Conservation (phyloP, 2,888 invertebrate genomes). For the Dynastes grantii region DNA sequence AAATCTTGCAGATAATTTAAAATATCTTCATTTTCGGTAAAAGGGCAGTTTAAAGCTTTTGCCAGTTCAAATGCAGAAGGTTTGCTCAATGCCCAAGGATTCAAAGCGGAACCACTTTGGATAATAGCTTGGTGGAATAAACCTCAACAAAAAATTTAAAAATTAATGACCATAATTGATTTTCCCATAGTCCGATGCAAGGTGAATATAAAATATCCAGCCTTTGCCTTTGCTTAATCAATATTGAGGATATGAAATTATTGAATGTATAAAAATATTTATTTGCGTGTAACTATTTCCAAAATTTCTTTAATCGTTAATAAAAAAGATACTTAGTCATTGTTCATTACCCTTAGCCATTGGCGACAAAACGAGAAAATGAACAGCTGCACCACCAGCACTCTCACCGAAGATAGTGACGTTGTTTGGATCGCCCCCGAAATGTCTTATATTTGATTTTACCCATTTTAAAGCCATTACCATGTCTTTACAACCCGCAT, state of each 20-base stretch:
- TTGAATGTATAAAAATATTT: no score
- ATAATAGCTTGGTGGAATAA: conserved; percentile 55
- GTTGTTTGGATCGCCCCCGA: conserved; percentile 72
- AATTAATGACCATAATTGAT: no score
- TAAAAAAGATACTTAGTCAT: no score
- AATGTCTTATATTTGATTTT: conserved; percentile 70
- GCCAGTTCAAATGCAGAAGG: conserved; percentile 18
- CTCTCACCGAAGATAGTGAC: conserved; percentile 74
- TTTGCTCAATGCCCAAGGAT: conserved; percentile 43
- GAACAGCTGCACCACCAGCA: conserved; percentile 71
- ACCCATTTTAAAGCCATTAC: conserved; percentile 73
- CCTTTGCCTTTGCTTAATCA: no score
- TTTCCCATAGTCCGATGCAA: no score
- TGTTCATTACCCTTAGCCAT: conserved; percentile 59
- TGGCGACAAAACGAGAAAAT: conserved; percentile 71
- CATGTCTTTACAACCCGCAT: conserved; percentile 74
- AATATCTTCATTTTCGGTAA: conserved; percentile 30
- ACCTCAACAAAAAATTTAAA: conserved; percentile 16
- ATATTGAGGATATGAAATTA: no score
- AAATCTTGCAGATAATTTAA: conserved; percentile 41
- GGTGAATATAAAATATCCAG: no score
- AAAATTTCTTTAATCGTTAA: no score
- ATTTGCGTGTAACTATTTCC: no score
- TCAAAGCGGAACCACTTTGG: conserved; percentile 53
- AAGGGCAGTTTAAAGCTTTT: conserved; percentile 31